Evolutionary conservation across 2,113 vertebrate genomes (phyloP).

Genomic region (Macaca fascicularis): T2T-MFA8v1.1 NC_088395.1:13705001-13705500

Average conservation of each 20-base stretch:
- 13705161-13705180: neutral
- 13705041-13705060: neutral
- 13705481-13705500: neutral
- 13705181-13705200: neutral
- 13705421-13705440: neutral
- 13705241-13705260: neutral
- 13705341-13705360: neutral
- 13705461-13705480: neutral
- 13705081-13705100: neutral
- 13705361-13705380: neutral
- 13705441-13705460: neutral
- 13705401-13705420: neutral
- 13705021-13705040: neutral
- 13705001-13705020: neutral
- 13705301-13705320: neutral
- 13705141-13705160: neutral
- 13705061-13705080: neutral
- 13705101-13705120: neutral
- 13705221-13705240: neutral
- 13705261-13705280: neutral
- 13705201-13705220: neutral
- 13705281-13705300: neutral
- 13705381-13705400: neutral
- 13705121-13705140: neutral
- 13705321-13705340: neutral